Evolutionary conservation across 53 echinoderm and acorn worm species (phyloP).

Genomic region (Echinarachnius parma): DNA sequence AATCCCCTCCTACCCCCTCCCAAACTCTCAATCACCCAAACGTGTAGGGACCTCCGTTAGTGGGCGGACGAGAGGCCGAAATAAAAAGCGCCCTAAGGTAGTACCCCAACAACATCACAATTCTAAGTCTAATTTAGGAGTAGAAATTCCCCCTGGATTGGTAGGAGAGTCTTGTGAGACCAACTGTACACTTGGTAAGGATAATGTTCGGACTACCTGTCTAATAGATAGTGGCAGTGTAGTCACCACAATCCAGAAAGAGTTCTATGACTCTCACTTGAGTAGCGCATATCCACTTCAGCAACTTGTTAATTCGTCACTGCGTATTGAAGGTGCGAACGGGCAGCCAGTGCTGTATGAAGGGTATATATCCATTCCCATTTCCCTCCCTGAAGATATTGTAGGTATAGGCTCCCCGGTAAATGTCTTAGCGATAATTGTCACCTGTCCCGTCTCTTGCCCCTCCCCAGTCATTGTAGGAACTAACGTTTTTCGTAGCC

Average conservation of each 20-base stretch:
- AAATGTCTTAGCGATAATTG: background rate
- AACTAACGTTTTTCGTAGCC: slow-evolving; percentile 8
- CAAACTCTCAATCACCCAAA: background rate
- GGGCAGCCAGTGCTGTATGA: slow-evolving; percentile 7
- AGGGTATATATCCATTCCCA: background rate
- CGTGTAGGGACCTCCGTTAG: slow-evolving; percentile 20
- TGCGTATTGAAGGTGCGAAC: slow-evolving; percentile 3
- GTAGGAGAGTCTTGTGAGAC: slow-evolving; percentile 23
- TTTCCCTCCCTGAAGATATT: background rate
- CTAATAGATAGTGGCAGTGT: slow-evolving; percentile 13
- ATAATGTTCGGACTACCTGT: background rate
- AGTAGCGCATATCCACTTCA: background rate
- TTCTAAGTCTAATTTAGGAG: background rate
- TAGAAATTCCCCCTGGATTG: background rate
- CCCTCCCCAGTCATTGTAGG: slow-evolving; percentile 7
- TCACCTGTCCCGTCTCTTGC: background rate
- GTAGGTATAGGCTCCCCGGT: background rate
- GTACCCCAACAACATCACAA: background rate
- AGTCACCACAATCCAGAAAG: slow-evolving; percentile 2
- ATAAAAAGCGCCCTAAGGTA: slow-evolving; percentile 10
- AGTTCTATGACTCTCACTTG: background rate
- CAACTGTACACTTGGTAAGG: background rate
- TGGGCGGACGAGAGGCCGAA: background rate
- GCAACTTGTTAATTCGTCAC: background rate
- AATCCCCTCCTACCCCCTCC: too few species aligned